Conservation (phyloP, 1,140 invertebrate genomes). For the Heterodera schachtii region DNA sequence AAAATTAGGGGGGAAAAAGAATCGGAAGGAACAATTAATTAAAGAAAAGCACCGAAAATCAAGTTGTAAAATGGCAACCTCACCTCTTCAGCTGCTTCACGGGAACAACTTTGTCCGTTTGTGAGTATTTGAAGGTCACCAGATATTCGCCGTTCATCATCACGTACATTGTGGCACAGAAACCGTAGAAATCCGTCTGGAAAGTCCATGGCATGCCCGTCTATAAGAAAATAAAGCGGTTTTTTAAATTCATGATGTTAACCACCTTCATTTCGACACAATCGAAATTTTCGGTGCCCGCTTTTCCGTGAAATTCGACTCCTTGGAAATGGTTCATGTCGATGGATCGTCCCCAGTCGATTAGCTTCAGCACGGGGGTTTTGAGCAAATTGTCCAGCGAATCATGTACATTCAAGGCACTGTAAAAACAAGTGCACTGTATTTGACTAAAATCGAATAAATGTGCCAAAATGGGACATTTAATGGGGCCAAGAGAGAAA, state of each 20-base stretch:
- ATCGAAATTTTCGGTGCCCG: conserved; percentile 49
- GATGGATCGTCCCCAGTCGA: conserved; percentile 50
- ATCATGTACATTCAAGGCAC: neutral
- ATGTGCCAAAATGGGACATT: neutral
- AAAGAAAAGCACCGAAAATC: too few relatives aligned
- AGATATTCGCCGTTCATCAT: conserved; percentile 45
- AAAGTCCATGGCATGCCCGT: conserved; percentile 47
- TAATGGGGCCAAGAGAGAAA: too few relatives aligned
- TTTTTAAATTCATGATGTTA: neutral
- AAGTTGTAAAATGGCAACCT: too few relatives aligned
- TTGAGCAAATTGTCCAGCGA: conserved; percentile 6
- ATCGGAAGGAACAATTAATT: too few relatives aligned
- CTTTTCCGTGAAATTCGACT: conserved; percentile 42
- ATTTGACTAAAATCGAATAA: conserved; percentile 17
- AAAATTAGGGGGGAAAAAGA: neutral
- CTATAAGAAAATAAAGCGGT: conserved; percentile 24
- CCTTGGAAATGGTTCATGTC: conserved; percentile 45
- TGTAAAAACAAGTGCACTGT: conserved; percentile 14
- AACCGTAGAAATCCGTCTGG: conserved; percentile 52
- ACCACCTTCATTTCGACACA: conserved; percentile 49
- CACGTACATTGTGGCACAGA: conserved; percentile 43
- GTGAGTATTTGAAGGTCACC: conserved; percentile 27
- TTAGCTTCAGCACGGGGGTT: conserved; percentile 45
- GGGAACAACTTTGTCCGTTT: conserved; percentile 40
- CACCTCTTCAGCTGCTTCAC: conserved; percentile 46